Evolutionary conservation across 2,888 invertebrate species (phyloP).

Genomic region (Lithophane leautieri): DNA sequence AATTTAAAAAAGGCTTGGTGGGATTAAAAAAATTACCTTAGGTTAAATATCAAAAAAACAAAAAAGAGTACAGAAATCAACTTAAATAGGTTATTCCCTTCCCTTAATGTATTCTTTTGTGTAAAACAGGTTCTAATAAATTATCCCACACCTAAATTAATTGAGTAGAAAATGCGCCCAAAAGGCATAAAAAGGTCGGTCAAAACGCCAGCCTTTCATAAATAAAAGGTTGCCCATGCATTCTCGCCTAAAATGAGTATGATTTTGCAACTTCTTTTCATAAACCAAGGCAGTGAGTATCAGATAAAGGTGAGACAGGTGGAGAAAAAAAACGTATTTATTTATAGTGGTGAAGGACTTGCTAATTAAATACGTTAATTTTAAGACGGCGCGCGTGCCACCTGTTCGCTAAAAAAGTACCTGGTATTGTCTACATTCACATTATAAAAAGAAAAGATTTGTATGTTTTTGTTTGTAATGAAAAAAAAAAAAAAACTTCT

Average conservation of each 20-base stretch:
- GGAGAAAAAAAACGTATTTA: too few species aligned
- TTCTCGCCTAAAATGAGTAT: constrained; percentile 17
- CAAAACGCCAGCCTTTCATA: constrained; percentile 25
- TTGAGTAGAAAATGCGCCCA: constrained; percentile 51
- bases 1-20: background rate
- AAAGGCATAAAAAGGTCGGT: constrained; percentile 43
- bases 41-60: background rate
- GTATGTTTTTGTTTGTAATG: too few species aligned
- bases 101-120: constrained; percentile 19
- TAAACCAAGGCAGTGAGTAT: background rate
- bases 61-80: background rate
- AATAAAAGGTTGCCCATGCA: constrained; percentile 26
- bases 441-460: too few species aligned
- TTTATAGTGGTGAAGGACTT: too few species aligned
- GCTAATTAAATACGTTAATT: too few species aligned
- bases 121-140: constrained; percentile 33
- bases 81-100: background rate
- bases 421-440: too few species aligned
- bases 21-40: background rate
- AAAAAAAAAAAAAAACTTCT: too few species aligned
- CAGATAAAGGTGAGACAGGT: background rate
- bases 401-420: too few species aligned
- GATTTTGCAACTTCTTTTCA: constrained; percentile 30
- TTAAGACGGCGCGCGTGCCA: too few species aligned
- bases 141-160: constrained; percentile 41